Conservation (phyloP, 1,140 invertebrate genomes). For the Linepithema humile region DNA sequence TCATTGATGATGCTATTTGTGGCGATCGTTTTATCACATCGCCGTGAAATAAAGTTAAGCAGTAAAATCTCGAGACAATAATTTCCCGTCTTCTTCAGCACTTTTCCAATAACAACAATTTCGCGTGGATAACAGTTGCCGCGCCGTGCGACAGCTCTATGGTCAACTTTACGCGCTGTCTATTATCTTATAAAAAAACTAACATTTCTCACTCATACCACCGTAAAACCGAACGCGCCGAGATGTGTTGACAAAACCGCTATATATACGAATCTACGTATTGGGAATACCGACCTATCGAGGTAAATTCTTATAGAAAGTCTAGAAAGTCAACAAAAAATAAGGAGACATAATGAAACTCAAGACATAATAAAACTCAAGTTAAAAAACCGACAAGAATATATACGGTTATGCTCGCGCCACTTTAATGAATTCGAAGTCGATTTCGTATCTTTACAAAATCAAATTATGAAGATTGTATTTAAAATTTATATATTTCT, state of each 20-base stretch:
- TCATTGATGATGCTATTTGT: conserved; percentile 48
- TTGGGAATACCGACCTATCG: conserved; percentile 24
- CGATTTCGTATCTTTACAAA: neutral
- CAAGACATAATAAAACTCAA: neutral
- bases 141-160: conserved; percentile 20
- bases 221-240: neutral
- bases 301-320: neutral
- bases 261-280: neutral
- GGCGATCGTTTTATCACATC: conserved; percentile 41
- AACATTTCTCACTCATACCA: conserved; percentile 16
- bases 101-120: conserved; percentile 57
- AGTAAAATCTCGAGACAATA: conserved; percentile 51
- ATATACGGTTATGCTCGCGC: neutral
- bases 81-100: conserved; percentile 34
- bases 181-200: conserved; percentile 46
- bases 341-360: neutral
- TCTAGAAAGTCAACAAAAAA: conserved; percentile 9
- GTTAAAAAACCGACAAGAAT: neutral
- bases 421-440: neutral
- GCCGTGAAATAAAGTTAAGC: conserved; percentile 44
- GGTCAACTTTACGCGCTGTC: conserved; percentile 44
- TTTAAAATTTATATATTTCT: too few species aligned
- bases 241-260: conserved; percentile 23
- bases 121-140: conserved; percentile 47
- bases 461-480: too few species aligned